Conservation (phyloP, 2,113 vertebrate species). For the Thunnus maccoyii region DNA sequence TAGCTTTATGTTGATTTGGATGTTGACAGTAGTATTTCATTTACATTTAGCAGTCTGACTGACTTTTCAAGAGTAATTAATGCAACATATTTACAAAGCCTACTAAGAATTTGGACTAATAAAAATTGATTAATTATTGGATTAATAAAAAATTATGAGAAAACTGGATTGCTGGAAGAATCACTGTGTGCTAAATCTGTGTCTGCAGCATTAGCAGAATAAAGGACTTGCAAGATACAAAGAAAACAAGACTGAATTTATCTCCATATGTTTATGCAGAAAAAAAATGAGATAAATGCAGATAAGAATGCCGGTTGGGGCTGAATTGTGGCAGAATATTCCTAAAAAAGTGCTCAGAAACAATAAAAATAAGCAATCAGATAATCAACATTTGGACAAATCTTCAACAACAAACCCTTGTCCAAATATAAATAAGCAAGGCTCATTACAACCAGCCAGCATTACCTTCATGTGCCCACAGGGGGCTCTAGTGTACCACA, state of each 20-base stretch:
- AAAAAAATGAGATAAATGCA: too few relatives aligned
- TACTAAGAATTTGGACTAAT: neutral
- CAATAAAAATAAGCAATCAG: slow-evolving; percentile 27
- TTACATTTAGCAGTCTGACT: neutral
- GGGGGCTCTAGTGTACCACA: slow-evolving; percentile 94
- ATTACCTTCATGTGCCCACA: slow-evolving; percentile 85
- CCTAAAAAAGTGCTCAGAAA: slow-evolving; percentile 36
- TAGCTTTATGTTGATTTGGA: slow-evolving; percentile 28
- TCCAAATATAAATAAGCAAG: slow-evolving; percentile 58
- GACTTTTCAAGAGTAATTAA: slow-evolving; percentile 21
- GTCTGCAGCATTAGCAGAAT: neutral
- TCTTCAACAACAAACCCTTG: slow-evolving; percentile 61
- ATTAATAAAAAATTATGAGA: neutral
- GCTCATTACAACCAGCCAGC: slow-evolving; percentile 49
- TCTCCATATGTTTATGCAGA: neutral
- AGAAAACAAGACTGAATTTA: slow-evolving; percentile 18
- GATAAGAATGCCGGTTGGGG: slow-evolving; percentile 8
- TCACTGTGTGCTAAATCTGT: slow-evolving; percentile 1
- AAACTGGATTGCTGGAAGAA: neutral
- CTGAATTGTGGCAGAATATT: slow-evolving; percentile 11
- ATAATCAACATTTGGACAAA: slow-evolving; percentile 63
- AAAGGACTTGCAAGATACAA: slow-evolving; percentile 14
- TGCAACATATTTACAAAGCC: neutral
- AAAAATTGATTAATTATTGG: too few relatives aligned
- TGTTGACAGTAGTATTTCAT: slow-evolving; percentile 4